Evolutionary conservation across 2,797 vertebrate species (phyloP).

Genomic region (Huso huso): DNA sequence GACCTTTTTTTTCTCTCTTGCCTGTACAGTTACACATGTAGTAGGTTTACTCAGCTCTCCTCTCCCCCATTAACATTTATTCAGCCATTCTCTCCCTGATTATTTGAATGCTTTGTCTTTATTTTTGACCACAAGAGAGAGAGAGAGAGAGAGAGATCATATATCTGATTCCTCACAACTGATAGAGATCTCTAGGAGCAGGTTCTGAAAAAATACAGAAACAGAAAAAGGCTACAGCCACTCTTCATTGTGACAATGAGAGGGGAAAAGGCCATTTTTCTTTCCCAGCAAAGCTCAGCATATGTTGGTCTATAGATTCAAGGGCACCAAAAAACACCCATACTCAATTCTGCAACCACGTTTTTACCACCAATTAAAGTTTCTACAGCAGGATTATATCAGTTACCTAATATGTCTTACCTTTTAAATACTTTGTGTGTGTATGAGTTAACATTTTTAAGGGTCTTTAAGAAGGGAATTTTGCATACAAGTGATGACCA

Average conservation of each 20-base stretch:
- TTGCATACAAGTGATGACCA: no score
- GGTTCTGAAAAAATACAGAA: slow-evolving; percentile 49
- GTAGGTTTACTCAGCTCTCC: not conserved
- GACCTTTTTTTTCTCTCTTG: slow-evolving; percentile 13
- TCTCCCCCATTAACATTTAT: not conserved
- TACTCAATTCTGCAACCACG: not conserved
- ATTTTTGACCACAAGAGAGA: not conserved
- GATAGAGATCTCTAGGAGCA: slow-evolving; percentile 71
- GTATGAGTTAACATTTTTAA: no score
- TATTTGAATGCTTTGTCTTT: not conserved
- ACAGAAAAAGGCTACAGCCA: slow-evolving; percentile 54
- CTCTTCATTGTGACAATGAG: slow-evolving; percentile 63
- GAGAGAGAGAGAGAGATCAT: slow-evolving; percentile 25
- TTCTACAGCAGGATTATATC: not conserved
- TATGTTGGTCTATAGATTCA: slow-evolving; percentile 1
- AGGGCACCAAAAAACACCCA: not conserved
- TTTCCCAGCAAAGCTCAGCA: not conserved
- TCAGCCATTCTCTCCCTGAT: not conserved
- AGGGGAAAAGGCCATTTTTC: slow-evolving; percentile 64
- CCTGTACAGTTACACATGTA: slow-evolving; percentile 11
- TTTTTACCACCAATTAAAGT: not conserved
- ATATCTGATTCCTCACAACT: slow-evolving; percentile 60
- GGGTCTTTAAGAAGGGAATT: no score
- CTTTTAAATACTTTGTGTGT: no score
- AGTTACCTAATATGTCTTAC: no score